Evolutionary conservation across 2,888 invertebrate genomes (phyloP).

Genomic region (Synergus laeviventris): DNA sequence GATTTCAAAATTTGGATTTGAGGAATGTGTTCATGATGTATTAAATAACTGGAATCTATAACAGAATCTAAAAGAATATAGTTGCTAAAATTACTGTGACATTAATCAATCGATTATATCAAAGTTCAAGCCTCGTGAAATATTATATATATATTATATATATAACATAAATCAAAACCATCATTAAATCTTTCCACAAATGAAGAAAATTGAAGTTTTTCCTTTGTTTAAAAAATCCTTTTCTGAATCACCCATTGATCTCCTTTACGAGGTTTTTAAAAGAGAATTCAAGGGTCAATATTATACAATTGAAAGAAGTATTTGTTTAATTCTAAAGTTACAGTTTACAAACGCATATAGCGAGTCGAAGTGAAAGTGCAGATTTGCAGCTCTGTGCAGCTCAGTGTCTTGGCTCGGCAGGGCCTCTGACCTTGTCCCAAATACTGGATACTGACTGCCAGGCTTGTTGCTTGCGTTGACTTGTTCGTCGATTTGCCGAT

Average conservation of each 20-base stretch:
- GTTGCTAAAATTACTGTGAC: constrained; percentile 8
- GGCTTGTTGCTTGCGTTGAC: constrained; percentile 60
- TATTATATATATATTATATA: too few relatives aligned
- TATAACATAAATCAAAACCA: too few relatives aligned
- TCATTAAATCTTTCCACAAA: too few relatives aligned
- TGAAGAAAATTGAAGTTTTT: neutral
- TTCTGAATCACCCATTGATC: too few relatives aligned
- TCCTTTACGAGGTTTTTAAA: neutral
- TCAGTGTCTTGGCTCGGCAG: constrained; percentile 68
- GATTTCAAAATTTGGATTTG: neutral
- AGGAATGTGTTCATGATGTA: neutral
- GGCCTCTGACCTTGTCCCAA: constrained; percentile 77
- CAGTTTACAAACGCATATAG: constrained; percentile 54
- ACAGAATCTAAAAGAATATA: neutral
- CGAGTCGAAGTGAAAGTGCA: constrained; percentile 72
- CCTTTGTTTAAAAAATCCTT: neutral
- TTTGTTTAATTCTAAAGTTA: constrained; percentile 4
- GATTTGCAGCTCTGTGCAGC: constrained; percentile 61
- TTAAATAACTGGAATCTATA: neutral
- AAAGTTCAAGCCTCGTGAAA: constrained; percentile 15
- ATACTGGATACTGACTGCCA: constrained; percentile 69
- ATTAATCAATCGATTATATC: constrained; percentile 30
- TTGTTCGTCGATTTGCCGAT: constrained; percentile 59
- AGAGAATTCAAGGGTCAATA: neutral
- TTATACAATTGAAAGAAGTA: neutral